Evolutionary conservation across 2,113 vertebrate species (phyloP), one percentile per base, ranked within the genome.

Genomic region (Perca fluviatilis): DNA sequence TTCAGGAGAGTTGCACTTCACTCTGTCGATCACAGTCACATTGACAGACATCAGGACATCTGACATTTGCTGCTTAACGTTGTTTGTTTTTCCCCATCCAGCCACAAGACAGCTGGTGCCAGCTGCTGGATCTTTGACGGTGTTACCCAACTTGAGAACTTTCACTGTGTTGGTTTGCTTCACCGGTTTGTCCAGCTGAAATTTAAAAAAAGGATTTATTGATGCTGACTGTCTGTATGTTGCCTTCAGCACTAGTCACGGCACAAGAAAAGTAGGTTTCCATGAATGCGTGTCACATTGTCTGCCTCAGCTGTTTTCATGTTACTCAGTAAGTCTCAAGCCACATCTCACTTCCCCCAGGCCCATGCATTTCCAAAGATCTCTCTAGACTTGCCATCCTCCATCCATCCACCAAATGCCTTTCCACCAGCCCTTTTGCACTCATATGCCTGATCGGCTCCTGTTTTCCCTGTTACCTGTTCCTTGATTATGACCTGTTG

Each of bases 31-130:
- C 65, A 95, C 87, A 2, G 90, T 93, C 19, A 95, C 92, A 2
- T 91, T 93, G 61, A 47, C 90, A 0, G 88, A 64, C 82, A 23
- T 92, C 67, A 95, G 73, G 56, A 93, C 86, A 0, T 94, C 79
- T 0, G 95, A 95, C 47, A 18, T 40, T 18, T 2, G 0, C 2
- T 27, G 33, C 0, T 0, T 15, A 0, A 0, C 0, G 3, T 78
- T 62, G 0, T 79, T 68, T 2, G 80, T 92, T 0, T 0, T 7
- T 1, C 95, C 95, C 95, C 95, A 95, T 61, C 95, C 95, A 27
- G 94, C 93, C 72, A 93, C 94, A 74, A 67, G 12, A n/a, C 95
- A 95, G 1, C 0, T 19, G 36, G 50, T 66, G 3, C 83, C 87
- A 18, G 51, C 74, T 43, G 8, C 0, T 0, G 88, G 90, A 0